Conservation (phyloP, 2,113 vertebrate species). For the Carassius auratus region DNA sequence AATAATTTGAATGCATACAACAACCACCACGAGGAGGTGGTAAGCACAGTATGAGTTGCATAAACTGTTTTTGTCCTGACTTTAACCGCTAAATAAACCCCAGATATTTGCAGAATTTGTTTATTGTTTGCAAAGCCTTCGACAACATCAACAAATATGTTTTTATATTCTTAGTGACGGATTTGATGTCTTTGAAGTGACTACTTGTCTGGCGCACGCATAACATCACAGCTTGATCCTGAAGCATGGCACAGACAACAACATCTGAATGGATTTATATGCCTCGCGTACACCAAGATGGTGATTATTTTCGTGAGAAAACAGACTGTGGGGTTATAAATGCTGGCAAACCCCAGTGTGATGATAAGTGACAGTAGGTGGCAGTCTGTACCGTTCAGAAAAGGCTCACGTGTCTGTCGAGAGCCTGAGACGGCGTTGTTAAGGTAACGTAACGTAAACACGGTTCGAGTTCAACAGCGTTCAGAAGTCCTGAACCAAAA, state of each 20-base stretch:
- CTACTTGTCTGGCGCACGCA: neutral
- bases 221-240: neutral
- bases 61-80: neutral
- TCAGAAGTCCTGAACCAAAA: neutral
- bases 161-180: no score
- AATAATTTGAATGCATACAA: neutral
- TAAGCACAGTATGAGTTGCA: neutral
- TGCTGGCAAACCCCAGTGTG: neutral
- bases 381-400: neutral
- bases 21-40: neutral
- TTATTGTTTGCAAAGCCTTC: neutral
- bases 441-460: neutral
- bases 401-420: neutral
- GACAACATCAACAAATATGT: neutral
- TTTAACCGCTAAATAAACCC: neutral
- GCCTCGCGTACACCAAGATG: neutral
- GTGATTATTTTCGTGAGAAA: neutral
- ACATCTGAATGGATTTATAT: neutral
- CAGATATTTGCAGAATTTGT: neutral
- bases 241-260: neutral
- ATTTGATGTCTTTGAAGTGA: neutral
- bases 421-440: neutral
- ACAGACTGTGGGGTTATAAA: neutral
- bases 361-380: constrained; percentile 20
- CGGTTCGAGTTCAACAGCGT: neutral